Evolutionary conservation across 2,888 invertebrate species (phyloP), one percentile per base, ranked within the genome.

Genomic region (Trachelus stipa): DNA sequence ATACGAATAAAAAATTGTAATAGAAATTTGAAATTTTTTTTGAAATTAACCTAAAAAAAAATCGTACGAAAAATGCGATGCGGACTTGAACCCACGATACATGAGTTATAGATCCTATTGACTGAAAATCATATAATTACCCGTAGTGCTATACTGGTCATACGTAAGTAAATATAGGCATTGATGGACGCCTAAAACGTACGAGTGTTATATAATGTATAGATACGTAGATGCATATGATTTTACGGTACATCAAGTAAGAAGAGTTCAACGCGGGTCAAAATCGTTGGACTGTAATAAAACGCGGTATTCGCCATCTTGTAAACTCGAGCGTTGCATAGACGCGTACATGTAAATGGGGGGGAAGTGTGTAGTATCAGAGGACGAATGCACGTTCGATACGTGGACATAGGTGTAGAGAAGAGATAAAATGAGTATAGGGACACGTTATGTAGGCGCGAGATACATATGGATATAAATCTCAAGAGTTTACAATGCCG

Each of bases 281-380:
- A 74, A 74, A 74, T 74, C 74, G 74, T 74, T 35, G 12, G 74
- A 35, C 12, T 30, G 30, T 74, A 74, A 74, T 74, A 74, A 74
- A 74, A 74, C 6, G 35, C 11, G 74, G 35, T 35, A n/a, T 23
- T 30, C 74, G 35, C 74, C 74, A 35, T 74, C 74, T 34, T 33
- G 71, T 12, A 71, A 15, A 71, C 71, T 71, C 71, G 71, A 31
- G 71, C 71, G 71, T 31, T 71, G 11, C 30, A 30, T 23, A 34
- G 71, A 12, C 23, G 71, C 0, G 71, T 71, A 23, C 23, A 56
- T 56, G 56, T 56, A 56, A 56, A 9, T 9, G 56, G 56, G 40
- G 12, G 12, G 34, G 37, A 12, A 1, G 9, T 9, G 56, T 56
- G 23, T 4, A 15, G 56, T 11, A 56, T 23, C 56, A 2, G 56